Evolutionary conservation across 2,888 invertebrate species (phyloP).

Genomic region (Nebria brevicollis): DNA sequence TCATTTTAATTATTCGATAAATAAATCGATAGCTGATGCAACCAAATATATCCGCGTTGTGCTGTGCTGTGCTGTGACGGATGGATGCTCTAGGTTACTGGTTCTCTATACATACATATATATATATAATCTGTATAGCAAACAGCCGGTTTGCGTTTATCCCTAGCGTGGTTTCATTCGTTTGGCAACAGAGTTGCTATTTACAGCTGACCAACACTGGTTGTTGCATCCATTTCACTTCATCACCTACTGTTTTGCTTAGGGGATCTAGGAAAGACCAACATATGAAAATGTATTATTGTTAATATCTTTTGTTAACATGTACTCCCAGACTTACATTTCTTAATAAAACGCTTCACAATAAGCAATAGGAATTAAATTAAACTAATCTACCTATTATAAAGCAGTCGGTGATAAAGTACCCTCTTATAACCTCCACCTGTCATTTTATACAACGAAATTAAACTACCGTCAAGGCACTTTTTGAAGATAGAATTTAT

Average conservation of each 20-base stretch:
- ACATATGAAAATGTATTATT: not conserved
- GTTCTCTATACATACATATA: not conserved
- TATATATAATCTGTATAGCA: not conserved
- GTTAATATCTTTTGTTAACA: not conserved
- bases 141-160: not conserved
- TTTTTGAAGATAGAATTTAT: no score
- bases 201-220: conserved; percentile 40
- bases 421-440: no score
- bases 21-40: not conserved
- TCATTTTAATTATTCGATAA: conserved; percentile 51
- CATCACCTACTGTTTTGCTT: not conserved
- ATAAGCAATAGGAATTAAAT: no score
- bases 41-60: not conserved
- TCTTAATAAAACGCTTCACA: no score
- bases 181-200: conserved; percentile 38
- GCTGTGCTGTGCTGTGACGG: not conserved
- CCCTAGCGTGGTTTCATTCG: conserved; percentile 4
- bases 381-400: no score
- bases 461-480: no score
- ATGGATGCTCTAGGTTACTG: not conserved
- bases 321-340: conserved; percentile 9
- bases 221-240: conserved; percentile 5
- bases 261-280: no score
- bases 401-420: no score
- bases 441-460: no score